These are phyloP conservation scores for Anarhynchus alexandrinus DNA, from an alignment of 2,113 vertebrate species.

Conservation along the genomic window DNA sequence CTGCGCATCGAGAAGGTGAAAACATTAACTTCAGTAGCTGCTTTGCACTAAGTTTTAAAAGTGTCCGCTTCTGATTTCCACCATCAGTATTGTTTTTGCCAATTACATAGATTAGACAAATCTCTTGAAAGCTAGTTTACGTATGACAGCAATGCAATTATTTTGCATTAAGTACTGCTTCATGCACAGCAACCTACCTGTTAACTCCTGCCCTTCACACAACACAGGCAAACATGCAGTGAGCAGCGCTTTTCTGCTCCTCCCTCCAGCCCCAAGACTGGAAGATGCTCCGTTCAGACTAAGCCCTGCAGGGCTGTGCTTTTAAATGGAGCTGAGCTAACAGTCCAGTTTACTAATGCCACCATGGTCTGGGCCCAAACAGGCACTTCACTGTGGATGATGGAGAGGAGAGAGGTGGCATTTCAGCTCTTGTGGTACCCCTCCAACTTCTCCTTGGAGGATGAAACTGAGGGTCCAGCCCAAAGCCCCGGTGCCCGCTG, in stretches of 20 bases:
- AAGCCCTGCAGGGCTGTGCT: not conserved
- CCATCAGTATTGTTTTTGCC: not conserved
- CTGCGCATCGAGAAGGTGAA: not conserved
- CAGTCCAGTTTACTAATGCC: not conserved
- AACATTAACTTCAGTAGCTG: not conserved
- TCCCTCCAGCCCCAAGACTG: too few relatives aligned
- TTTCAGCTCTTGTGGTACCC: not conserved
- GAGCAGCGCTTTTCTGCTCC: too few relatives aligned
- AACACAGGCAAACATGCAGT: too few relatives aligned
- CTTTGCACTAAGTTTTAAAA: not conserved
- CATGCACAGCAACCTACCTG: too few relatives aligned
- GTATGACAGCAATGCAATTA: not conserved
- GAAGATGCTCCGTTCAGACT: not conserved
- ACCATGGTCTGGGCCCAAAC: not conserved
- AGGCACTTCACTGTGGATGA: not conserved
- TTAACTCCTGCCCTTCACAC: too few relatives aligned
- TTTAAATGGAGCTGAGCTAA: not conserved
- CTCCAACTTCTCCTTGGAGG: not conserved
- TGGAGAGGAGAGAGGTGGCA: not conserved
- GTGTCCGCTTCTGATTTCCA: not conserved
- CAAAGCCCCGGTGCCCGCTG: not conserved
- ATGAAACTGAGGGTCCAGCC: not conserved
- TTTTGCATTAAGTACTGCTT: not conserved
- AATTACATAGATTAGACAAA: not conserved
- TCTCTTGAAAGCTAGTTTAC: not conserved